Conservation (phyloP, 2,797 vertebrate species). For the Melanotaenia boesemani region DNA sequence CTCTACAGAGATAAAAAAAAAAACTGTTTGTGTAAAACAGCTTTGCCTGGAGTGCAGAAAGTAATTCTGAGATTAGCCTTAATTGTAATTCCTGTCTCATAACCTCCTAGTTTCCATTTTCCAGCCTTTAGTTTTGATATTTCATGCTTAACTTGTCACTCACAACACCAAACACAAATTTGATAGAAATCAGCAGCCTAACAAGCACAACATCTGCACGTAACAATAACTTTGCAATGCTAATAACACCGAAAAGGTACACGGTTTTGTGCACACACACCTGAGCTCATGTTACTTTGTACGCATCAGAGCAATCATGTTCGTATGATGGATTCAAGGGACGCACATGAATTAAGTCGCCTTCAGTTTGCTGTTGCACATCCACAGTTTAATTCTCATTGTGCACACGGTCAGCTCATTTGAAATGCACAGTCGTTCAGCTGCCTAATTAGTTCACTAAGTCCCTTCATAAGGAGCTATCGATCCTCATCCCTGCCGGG, state of each 20-base stretch:
- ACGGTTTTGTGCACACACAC: conserved; percentile 41
- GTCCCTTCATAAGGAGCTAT: conserved; percentile 76
- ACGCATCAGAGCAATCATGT: not conserved
- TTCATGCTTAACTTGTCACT: conserved; percentile 60
- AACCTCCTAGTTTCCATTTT: conserved; percentile 58
- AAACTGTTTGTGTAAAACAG: conserved; percentile 40
- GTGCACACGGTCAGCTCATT: conserved; percentile 57
- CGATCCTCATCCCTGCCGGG: conserved; percentile 67
- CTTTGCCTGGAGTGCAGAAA: conserved; percentile 59
- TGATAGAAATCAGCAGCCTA: conserved; percentile 48
- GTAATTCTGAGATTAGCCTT: conserved; percentile 59
- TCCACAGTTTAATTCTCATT: conserved; percentile 54
- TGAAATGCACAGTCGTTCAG: conserved; percentile 58
- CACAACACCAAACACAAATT: conserved; percentile 47
- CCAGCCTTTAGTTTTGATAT: conserved; percentile 64
- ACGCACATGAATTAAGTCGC: conserved; percentile 44
- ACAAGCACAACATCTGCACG: conserved; percentile 55
- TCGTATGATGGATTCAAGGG: conserved; percentile 17
- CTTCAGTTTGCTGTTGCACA: conserved; percentile 41
- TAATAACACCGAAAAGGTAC: conserved; percentile 5
- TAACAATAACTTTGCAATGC: conserved; percentile 20
- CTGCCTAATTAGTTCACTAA: conserved; percentile 74
- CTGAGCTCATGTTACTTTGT: conserved; percentile 35
- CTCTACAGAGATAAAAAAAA: conserved; percentile 44
- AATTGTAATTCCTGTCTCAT: conserved; percentile 72